Percentiles rank a stretch among this genome's conserved stretches.
These are phyloP conservation scores for Noctua pronuba DNA, from an alignment of 2,888 invertebrate genomes.

Conservation along the genomic window DNA sequence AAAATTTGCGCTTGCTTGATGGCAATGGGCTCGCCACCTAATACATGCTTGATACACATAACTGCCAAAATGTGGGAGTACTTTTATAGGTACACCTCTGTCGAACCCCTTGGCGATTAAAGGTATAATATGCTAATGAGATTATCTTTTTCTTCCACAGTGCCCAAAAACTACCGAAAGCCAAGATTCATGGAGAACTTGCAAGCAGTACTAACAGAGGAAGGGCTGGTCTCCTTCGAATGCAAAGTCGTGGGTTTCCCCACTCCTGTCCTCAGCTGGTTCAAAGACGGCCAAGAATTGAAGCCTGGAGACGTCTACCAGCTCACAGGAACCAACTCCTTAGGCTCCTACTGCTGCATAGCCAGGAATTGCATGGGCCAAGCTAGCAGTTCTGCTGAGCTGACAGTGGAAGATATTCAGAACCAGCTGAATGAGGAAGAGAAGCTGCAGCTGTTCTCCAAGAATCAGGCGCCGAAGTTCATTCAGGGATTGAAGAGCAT, in stretches of 20 bases:
- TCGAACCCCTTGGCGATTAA: no score
- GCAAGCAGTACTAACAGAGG: constrained; percentile 96
- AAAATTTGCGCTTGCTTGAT: background rate
- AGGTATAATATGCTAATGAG: background rate
- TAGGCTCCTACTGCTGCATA: constrained; percentile 96
- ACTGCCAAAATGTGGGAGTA: background rate
- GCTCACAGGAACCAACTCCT: constrained; percentile 96
- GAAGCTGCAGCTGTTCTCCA: constrained; percentile 93
- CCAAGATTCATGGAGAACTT: constrained; percentile 97
- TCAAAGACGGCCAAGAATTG: constrained; percentile 97
- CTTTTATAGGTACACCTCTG: background rate
- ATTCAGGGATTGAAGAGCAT: constrained; percentile 95
- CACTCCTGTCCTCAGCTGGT: constrained; percentile 96
- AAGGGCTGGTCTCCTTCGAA: constrained; percentile 97
- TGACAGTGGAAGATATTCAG: constrained; percentile 97
- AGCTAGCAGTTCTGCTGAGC: constrained; percentile 95
- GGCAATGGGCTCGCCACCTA: background rate
- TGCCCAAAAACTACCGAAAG: constrained; percentile 97
- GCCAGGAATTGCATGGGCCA: constrained; percentile 98
- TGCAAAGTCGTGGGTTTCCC: constrained; percentile 98
- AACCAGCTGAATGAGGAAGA: constrained; percentile 97
- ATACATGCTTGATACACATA: background rate
- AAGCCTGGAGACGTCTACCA: constrained; percentile 98
- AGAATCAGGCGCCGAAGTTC: constrained; percentile 96
- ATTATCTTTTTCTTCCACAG: constrained; percentile 83